Base-by-base conservation (phyloP, 1,140 invertebrate species). In the Oncopeltus fasciatus region DNA sequence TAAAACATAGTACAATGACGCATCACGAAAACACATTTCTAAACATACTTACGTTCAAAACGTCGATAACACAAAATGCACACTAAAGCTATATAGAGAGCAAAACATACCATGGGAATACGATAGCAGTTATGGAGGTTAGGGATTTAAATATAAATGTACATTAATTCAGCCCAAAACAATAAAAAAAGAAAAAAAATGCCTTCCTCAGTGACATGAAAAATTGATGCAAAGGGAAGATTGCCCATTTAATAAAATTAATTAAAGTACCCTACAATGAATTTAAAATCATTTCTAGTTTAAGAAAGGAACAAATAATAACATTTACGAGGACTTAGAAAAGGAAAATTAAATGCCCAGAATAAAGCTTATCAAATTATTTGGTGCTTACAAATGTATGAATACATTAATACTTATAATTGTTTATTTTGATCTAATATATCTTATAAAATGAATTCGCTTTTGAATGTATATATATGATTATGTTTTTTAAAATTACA, bases 21-120 rank as follows among this genome's bases (percentile, higher is more conserved):
- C 27, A 44, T 46, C 61, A 62, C 61, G 61, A 62, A 33, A 51
- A 61, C 61, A 62, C 61, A 57, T 57, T 33, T 46, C 49, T 61
- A 62, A 62, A 62, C 61, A 57, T 62, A 62, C 61, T 62, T 62
- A 62, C 61, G 53, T 26, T 53, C 61, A 62, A 57, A 53, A 60
- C 33, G 33, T 47, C 28, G 33, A 38, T 60, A 47, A 60, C 46
- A 60, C 59, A 60, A 47, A 60, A 60, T 60, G 59, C 59, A 60
- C 59, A 60, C 59, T 60, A 60, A 60, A 60, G 59, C 59, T 46
- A 46, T 60, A 60, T 46, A 60, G 60, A 61, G 60, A 62, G 61
- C 61, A 62, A 62, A 60, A 60, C 60, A 61, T 61, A 61, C 46
- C 60, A 61, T 29, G 38, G 61, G 61, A 61, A 47, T 38, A 53